Evolutionary conservation across 2,797 vertebrate genomes (phyloP), one percentile per base, ranked within the genome.

Genomic region (Channa striata): DNA sequence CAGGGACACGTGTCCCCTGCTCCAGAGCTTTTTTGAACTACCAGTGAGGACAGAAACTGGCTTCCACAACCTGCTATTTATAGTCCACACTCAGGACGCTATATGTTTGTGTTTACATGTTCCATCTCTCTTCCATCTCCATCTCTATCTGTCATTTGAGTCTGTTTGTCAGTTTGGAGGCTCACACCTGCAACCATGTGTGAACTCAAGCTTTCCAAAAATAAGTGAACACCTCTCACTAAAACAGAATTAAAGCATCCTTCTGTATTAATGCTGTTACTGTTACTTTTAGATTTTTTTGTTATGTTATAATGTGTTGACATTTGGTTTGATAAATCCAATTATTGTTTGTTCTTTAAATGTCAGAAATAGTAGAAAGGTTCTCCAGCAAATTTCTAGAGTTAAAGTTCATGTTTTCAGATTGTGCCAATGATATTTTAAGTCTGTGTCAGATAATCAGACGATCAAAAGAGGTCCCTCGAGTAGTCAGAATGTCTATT

Each of bases 11-110:
- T 74, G 80, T 88, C 83, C 83, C 78, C 71, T 82, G 89, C 76
- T 89, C 78, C 11, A 14, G 34, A 87, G 86, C 90, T 85, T 91
- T 91, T 91, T 87, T 88, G 81, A 88, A 83, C 80, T 82, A 83
- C 87, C 89, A 89, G 86, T 69, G 72, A 91, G 87, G 85, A 86
- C 85, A 90, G 81, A 86, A 89, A 66, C 88, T 82, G 82, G 65
- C 86, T 88, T 87, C 54, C 72, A 85, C 83, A 60, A 83, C 69
- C 70, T 73, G 67, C 78, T 92, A 91, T 90, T 92, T 91, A 90
- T 92, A 93, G 85, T 82, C 47, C 56, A 75, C 67, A 71, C 66
- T 84, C 69, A 76, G 81, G 72, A 72, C 56, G 72, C 79, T 51
- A 30, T 66, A 69, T 61, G 25, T 61, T 23, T 77, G 56, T 85